Percentiles rank a stretch among this genome's conserved stretches.
phyloP scores from a whole-genome alignment of 2,113 vertebrate species.

The Mobula birostris region DNA sequence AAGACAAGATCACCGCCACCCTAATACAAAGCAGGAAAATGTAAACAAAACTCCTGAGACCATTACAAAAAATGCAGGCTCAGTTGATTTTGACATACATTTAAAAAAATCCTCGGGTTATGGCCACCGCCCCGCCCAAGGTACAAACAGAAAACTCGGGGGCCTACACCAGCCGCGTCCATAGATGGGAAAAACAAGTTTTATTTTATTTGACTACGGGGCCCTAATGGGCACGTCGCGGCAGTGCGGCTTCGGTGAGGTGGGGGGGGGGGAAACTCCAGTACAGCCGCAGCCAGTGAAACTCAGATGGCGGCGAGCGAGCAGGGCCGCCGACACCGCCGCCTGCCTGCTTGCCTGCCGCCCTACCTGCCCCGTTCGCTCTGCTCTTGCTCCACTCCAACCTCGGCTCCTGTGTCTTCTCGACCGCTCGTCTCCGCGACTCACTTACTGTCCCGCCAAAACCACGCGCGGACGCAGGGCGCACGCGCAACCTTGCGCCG shows the following conservation, averaged over 20 bases:
- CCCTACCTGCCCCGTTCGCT: neutral
- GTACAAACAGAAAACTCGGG: neutral
- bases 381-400: neutral
- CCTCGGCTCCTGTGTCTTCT: neutral
- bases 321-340: neutral
- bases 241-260: no score
- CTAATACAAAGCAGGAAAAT: neutral
- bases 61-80: neutral
- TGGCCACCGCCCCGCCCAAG: neutral
- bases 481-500: neutral
- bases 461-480: neutral
- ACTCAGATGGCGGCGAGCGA: neutral
- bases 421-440: neutral
- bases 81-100: neutral
- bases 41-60: neutral
- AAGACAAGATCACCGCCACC: neutral
- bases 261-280: no score
- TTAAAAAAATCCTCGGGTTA: neutral
- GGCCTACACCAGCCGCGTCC: neutral
- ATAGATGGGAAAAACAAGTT: neutral
- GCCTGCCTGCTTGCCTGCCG: neutral
- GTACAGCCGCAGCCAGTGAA: neutral
- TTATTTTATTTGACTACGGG: neutral
- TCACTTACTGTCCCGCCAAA: constrained; percentile 29
- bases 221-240: neutral